Evolutionary conservation across 2,797 vertebrate species (phyloP), one percentile per base, ranked within the genome.

Genomic region (Hydrocynus forskahlii): DNA sequence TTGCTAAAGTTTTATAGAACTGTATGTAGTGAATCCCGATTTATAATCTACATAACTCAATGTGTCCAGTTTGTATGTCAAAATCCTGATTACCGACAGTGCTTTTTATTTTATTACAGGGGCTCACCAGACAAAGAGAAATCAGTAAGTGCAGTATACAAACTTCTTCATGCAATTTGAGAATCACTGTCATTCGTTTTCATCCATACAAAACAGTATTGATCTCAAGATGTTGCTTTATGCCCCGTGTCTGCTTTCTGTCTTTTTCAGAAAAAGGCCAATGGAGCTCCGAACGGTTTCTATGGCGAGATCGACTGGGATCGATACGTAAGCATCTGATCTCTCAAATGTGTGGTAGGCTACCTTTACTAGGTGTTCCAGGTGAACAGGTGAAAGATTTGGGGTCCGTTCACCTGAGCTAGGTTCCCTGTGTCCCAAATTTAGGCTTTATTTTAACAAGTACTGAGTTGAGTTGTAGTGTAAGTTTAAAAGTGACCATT

Each of bases 291-390:
- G 0, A 99, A 99, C 86, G 98, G 97, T 87, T 99, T 98, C 92
- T 99, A 97, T 13, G 96, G 97, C 0, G 97, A 99, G 92, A 99
- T 99, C 52, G 98, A 99, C 93, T 99, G 98, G 98, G 97, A 98
- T 91, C 94, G 97, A 96, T 99, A 99, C 0, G 98, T 99, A 90
- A 97, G 97, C 95, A 92, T 55, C 23, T n/a, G n/a, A 35, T 35
- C 13, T 19, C 23, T 17, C 13, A 25, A 50, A n/a, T 14, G 9
- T 72, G 17, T 48, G 4, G 45, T 12, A 10, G 45, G 45, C 4
- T 4, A 4, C 5, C 45, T 70, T 10, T 57, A 0, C 1, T 57
- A 10, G 50, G 35, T 54, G 45, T 55, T 35, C 23, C n/a, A n/a
- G n/a, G 17, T 9, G 50, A 72, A 17, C 4, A 55, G 3, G 6